These are phyloP conservation scores for Aradus depressus DNA, from an alignment of 2,888 invertebrate species.

Conservation along the genomic window DNA sequence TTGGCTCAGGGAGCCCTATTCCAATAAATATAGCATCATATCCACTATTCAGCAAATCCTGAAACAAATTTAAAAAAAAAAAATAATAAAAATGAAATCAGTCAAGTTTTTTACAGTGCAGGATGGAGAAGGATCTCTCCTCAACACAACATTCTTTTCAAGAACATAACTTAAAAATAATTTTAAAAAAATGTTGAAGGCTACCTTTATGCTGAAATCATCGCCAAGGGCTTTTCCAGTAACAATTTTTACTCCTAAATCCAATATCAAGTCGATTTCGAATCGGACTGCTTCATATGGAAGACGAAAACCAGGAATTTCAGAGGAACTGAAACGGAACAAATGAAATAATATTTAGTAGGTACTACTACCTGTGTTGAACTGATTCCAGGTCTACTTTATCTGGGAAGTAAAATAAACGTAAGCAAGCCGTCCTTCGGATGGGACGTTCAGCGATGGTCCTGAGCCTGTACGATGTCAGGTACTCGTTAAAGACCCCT, in stretches of 20 bases:
- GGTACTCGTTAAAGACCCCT: too few species aligned
- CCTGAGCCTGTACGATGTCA: too few species aligned
- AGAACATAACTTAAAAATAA: neutral
- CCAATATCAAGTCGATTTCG: constrained; percentile 80
- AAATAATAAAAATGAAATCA: neutral
- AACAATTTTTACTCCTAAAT: constrained; percentile 83
- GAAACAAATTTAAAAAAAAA: constrained; percentile 32
- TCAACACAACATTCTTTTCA: neutral
- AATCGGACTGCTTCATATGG: constrained; percentile 87
- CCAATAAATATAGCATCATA: constrained; percentile 73
- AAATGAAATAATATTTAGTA: neutral
- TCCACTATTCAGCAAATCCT: constrained; percentile 54
- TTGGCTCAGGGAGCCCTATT: constrained; percentile 85
- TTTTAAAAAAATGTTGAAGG: constrained; percentile 2
- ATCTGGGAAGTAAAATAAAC: too few species aligned
- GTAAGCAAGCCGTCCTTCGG: too few species aligned
- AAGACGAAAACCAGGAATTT: constrained; percentile 94
- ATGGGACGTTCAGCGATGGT: too few species aligned
- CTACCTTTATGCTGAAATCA: constrained; percentile 61
- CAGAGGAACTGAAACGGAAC: constrained; percentile 59
- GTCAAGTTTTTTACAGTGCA: too few species aligned
- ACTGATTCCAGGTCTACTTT: too few species aligned
- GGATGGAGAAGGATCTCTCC: neutral
- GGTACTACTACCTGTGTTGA: neutral
- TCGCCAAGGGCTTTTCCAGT: constrained; percentile 59